Base-by-base conservation (phyloP, 2,888 invertebrate species). In the Norana najaformis region DNA sequence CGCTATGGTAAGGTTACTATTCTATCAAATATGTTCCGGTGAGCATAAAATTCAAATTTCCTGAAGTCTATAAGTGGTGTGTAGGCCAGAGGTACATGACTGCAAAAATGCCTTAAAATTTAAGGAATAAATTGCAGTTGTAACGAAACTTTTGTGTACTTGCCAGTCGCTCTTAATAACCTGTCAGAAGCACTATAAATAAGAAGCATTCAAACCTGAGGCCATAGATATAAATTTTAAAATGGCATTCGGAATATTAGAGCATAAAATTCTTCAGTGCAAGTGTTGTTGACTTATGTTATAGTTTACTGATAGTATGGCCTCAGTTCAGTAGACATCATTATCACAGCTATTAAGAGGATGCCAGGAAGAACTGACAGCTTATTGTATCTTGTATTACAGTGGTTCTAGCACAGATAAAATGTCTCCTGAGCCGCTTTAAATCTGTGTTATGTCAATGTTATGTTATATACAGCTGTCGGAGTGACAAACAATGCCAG, bases 401-500 rank as follows among this genome's bases (percentile, higher is more conserved):
- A 89, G 20, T 47, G 41, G 35, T 53, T 53, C 11, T 34, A 16
- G 30, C 41, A 37, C 20, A 39, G n/a, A 20, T 39, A 20, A 83
- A 83, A 37, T 89, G 90, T n/a, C 2, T 1, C n/a, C n/a, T 23
- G 85, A 23, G n/a, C 14, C 34, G 34, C 23, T 83, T 85, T n/a
- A 23, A 83, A 83, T 69, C 34, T 30, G 13, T 18, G 39, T 83
- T 89, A 20, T 89, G 16, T 34, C 34, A 53, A 53, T 36, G 53
- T 90, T n/a, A 5, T 35, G 30, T 88, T 88, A 20, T 39, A 1
- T 47, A 35, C n/a, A 90, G 90, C 85, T 88, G 23, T 90, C 11
- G 90, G 90, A 39, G 90, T 90, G 36, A 69, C 85, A n/a, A 36
- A 23, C 35, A 85, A 85, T n/a, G 36, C 89, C 14, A 89, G 83